phyloP scores from a whole-genome alignment of 2,113 vertebrate species.

The Anoplopoma fimbria region DNA sequence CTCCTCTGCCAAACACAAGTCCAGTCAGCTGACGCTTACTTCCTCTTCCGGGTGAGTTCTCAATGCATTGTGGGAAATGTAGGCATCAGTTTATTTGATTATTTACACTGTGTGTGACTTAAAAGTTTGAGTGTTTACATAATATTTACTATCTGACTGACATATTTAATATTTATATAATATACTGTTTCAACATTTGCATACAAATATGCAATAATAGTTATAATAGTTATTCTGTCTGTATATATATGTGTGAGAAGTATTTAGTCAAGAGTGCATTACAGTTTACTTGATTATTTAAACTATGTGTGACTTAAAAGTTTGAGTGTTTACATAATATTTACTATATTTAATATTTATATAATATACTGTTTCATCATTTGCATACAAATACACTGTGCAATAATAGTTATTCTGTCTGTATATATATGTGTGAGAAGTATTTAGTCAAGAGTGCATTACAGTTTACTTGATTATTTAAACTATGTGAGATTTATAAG shows the following conservation, averaged over 20 bases:
- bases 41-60: conserved; percentile 12
- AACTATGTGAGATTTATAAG: background rate
- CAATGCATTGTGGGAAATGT: conserved; percentile 66
- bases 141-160: background rate
- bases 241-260: background rate
- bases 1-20: background rate
- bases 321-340: background rate
- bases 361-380: too few relatives aligned
- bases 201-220: too few relatives aligned
- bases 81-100: too few relatives aligned
- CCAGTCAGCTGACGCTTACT: conserved; percentile 64
- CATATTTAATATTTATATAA: too few relatives aligned
- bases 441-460: background rate
- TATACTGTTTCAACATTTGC: background rate
- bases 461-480: background rate
- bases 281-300: background rate
- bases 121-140: too few relatives aligned
- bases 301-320: background rate
- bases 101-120: too few relatives aligned
- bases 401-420: too few relatives aligned
- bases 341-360: too few relatives aligned
- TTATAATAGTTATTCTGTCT: too few relatives aligned
- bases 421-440: background rate
- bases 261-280: background rate
- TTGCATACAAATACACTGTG: too few relatives aligned